Base-by-base conservation (phyloP, 1,140 invertebrate genomes). In the Oryctes rhinoceros region DNA sequence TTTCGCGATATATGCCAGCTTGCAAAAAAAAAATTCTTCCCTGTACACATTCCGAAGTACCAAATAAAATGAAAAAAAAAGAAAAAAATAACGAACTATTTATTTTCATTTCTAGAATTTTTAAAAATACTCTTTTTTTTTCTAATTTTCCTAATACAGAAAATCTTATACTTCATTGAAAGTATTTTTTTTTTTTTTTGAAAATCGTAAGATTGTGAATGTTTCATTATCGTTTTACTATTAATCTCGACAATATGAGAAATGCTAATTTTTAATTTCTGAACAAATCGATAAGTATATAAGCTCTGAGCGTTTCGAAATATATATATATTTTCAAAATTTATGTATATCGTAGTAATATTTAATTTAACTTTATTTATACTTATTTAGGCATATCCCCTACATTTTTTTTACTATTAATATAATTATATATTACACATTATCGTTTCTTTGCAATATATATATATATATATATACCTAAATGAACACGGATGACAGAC, bases 301-400 rank as follows among this genome's bases (percentile, higher is more conserved):
- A 67, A 67, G 65, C 65, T 30, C 65, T 67, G 65, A 67, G 65
- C 65, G 65, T 67, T 67, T 67, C 65, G 65, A 20, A 67, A 67
- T 35, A 67, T 67, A 30, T 67, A 67, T 18, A 44, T 44, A 30
- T 44, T 44, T 44, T 44, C 9, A 44, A 44, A 44, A 44, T 44
- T 62, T 62, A 62, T 18, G 53, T 62, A 62, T 62, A 62, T 62
- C 53, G 53, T 20, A 62, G 20, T n/a, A 44, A 7, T 44, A 44
- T 44, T 44, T 44, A 20, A 20, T 62, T 62, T 18, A 62, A 62
- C 20, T 10, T 62, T 18, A 62, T 62, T 18, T 62, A 20, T 62
- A 62, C 5, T 11, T 62, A 15, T 18, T 62, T 62, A 62, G 53
- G 53, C 53, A 62, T 62, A 62, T 62, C 15, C 15, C 20, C 53